Base-by-base conservation (phyloP, 2,888 invertebrate genomes). In the Nyleta sp. region DNA sequence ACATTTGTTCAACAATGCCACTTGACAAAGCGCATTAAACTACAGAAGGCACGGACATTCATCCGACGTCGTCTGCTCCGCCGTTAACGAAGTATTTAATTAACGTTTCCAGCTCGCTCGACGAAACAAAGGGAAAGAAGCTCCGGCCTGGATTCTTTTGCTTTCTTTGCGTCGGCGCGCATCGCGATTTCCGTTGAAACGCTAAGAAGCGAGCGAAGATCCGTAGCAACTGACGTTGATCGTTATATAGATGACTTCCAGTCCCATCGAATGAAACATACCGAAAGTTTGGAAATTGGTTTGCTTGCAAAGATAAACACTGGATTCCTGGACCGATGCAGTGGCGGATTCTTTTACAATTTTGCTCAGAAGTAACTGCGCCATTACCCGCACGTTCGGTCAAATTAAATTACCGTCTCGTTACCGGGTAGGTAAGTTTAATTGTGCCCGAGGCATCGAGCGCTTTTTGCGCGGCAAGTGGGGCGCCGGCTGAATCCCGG, bases 21-120 rank as follows among this genome's bases (percentile, higher is more conserved):
- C 48, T 72, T 72, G 64, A 64, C 64, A 72, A 64, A 72, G 55
- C 50, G 38, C 44, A 50, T 18, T 46, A 46, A 55, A 65, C 64
- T 60, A 50, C 42, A 64, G 55, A 62, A 62, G 57, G 24, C 33
- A 57, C 46, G 22, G 33, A 35, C 60, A 71, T 33, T 48, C 65
- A 53, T 67, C 59, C 38, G 46, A 24, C 40, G 33, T 22, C 55
- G 42, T 65, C 24, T 73, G 31, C 48, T 71, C 59, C 42, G 4
- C 22, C 48, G 59, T 73, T 73, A 64, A 73, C 59, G 73, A 73
- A 73, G 73, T 73, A 73, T 73, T 73, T 73, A 73, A 73, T 73
- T 73, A 73, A 73, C 73, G 64, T 65, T 73, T 64, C 35, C 38
- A 65, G 35, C 59, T 57, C 65, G 62, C 72, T 62, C 50, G 57